These are phyloP conservation scores for Apis dorsata DNA, from an alignment of 1,140 invertebrate species.

Conservation along the genomic window DNA sequence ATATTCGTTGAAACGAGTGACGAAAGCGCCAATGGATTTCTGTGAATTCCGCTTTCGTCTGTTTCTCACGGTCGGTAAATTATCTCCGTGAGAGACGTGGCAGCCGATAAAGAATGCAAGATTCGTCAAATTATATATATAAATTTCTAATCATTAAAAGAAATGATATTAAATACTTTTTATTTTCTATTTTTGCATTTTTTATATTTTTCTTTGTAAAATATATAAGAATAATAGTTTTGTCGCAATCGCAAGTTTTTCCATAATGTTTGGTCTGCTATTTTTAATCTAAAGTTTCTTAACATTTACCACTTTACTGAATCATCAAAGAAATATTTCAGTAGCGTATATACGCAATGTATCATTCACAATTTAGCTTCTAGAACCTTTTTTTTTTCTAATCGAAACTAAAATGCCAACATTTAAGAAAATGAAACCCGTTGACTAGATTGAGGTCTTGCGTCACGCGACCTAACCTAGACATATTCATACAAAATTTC, in stretches of 20 bases:
- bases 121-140: background rate
- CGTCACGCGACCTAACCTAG: conserved; percentile 36
- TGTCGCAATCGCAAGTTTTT: background rate
- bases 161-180: background rate
- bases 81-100: conserved; percentile 30
- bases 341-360: background rate
- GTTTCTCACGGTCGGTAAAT: conserved; percentile 45
- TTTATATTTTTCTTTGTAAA: background rate
- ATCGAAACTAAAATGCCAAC: conserved; percentile 13
- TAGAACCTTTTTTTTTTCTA: background rate
- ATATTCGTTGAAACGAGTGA: background rate
- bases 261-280: background rate
- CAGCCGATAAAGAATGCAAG: conserved; percentile 34
- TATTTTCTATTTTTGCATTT: background rate
- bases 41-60: conserved; percentile 24
- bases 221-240: background rate
- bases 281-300: conserved; percentile 29
- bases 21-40: conserved; percentile 41
- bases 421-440: conserved; percentile 24
- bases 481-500: conserved; percentile 6
- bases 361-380: background rate
- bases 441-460: conserved; percentile 18
- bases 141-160: background rate
- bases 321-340: conserved; percentile 41
- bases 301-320: conserved; percentile 33